Percentiles rank a stretch among this genome's conserved stretches.
Evolutionary conservation across 2,888 invertebrate species (phyloP).

Genomic region (Rutpela maculata): DNA sequence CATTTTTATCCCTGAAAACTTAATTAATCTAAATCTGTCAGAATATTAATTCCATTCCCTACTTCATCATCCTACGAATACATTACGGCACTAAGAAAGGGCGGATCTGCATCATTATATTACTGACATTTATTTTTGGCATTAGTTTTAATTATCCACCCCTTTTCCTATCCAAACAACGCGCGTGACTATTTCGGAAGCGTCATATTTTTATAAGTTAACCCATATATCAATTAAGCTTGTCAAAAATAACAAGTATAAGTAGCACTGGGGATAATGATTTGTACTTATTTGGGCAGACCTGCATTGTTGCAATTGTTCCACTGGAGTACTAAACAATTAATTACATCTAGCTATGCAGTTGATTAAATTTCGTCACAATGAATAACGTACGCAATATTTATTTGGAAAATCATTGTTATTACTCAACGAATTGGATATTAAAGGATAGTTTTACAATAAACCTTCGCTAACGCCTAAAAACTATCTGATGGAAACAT

Average conservation of each 20-base stretch:
- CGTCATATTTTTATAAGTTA: slow-evolving; percentile 49
- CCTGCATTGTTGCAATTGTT: neutral
- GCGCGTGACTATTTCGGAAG: slow-evolving; percentile 51
- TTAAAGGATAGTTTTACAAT: neutral
- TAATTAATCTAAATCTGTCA: slow-evolving; percentile 39
- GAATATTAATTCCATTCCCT: slow-evolving; percentile 33
- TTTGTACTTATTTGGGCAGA: neutral
- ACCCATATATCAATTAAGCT: slow-evolving; percentile 65
- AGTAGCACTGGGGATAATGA: neutral
- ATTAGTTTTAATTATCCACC: slow-evolving; percentile 61
- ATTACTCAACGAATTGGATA: neutral
- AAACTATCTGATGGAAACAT: neutral
- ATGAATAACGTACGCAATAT: neutral
- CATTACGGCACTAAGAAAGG: slow-evolving; percentile 38
- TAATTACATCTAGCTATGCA: neutral
- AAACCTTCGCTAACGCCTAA: neutral
- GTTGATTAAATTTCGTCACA: neutral
- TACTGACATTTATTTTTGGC: slow-evolving; percentile 60
- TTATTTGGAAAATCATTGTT: neutral
- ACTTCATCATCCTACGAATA: slow-evolving; percentile 25
- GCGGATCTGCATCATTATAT: slow-evolving; percentile 41
- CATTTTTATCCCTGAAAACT: neutral
- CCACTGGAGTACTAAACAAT: neutral
- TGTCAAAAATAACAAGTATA: slow-evolving; percentile 61
- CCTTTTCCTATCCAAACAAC: slow-evolving; percentile 38